Base-by-base conservation (phyloP, 2,113 vertebrate genomes). In the Pseudolaguvia tuberculata region DNA sequence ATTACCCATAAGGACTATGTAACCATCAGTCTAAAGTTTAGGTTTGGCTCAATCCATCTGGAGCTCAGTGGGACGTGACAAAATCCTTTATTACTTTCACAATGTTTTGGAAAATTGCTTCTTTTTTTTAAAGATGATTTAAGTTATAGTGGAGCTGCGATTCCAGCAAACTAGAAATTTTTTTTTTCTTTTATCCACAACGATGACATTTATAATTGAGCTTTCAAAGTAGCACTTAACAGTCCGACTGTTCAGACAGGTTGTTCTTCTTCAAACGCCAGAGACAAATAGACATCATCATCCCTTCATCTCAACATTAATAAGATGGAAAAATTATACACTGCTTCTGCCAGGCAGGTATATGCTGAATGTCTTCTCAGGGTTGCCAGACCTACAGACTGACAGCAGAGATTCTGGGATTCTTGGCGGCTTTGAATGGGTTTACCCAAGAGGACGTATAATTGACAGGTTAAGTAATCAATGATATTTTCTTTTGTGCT, bases 21-120 rank as follows among this genome's bases (percentile, higher is more conserved):
- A 57, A 71, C n/a, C 57, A 71, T 57, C 69, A 45, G 35, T 25
- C 69, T 56, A 35, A 70, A 45, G 21, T 45, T 56, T 71, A 15
- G 52, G 21, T 71, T 57, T 45, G 52, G 69, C 35, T 20, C 35
- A 57, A 27, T 55, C 35, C 15, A 57, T 71, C 21, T 7, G 21
- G 31, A 21, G n/a, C 31, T 45, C 69, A 25, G 35, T 71, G 35
- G 21, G n/a, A 56, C n/a, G 10, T 42, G 68, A 42, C 52, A 48
- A 47, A 66, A 48, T 25, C 61, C 39, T 63, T 13, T 63, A 45
- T 42, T 62, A 35, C 31, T 8, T 42, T 42, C 1, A 21, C n/a
- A 63, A 8, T 72, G 6, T 45, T 56, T 71, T 70, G 20, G 18
- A 21, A 23, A 56, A 57, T 2, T 4, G 58, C 20, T 42, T 58